Conservation (phyloP, 2,113 vertebrate genomes). For the Daphoenositta chrysoptera region DNA sequence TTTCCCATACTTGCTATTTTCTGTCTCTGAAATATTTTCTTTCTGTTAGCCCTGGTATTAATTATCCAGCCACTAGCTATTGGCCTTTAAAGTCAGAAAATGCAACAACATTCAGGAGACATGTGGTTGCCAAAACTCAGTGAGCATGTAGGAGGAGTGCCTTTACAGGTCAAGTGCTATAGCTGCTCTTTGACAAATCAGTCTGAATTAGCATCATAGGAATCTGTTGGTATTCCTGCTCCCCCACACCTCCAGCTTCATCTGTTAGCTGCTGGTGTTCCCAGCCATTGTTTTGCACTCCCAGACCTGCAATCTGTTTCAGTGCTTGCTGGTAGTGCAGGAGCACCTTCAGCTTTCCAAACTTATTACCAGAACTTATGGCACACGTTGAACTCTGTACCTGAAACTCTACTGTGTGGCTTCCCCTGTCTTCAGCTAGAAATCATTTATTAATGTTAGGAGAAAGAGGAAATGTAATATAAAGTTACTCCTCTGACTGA, state of each 20-base stretch:
- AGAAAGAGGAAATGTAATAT: not conserved
- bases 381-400: not conserved
- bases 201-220: conserved; percentile 6
- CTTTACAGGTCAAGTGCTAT: conserved; percentile 5
- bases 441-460: not conserved
- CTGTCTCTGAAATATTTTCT: not conserved
- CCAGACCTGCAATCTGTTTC: not conserved
- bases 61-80: not conserved
- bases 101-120: not conserved
- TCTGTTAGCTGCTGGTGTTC: not conserved
- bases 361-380: not conserved
- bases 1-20: not conserved
- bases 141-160: not conserved
- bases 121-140: not conserved
- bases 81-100: not conserved
- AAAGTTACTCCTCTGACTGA: not conserved
- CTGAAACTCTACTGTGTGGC: not conserved
- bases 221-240: not conserved
- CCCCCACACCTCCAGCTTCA: not conserved
- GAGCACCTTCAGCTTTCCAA: not conserved
- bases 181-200: conserved; percentile 4
- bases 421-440: not conserved
- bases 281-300: not conserved
- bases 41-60: not conserved
- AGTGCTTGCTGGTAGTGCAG: not conserved